These are phyloP conservation scores for Macroteleia sp. DNA, from an alignment of 2,888 invertebrate species.

Conservation along the genomic window DNA sequence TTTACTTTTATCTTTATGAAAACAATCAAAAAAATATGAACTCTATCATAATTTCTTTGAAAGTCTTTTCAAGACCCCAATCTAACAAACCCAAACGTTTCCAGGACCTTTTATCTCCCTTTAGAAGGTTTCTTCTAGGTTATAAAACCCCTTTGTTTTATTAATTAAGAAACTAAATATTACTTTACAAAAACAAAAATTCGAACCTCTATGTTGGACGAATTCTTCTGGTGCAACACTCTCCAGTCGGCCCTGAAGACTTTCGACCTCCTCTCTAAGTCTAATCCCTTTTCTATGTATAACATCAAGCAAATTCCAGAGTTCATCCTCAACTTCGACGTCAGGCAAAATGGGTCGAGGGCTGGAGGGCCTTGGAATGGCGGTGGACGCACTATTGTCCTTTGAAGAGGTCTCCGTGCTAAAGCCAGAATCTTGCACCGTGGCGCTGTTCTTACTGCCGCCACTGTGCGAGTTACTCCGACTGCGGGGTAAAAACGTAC, in stretches of 20 bases:
- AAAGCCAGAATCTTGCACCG: constrained; percentile 93
- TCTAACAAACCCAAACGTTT: too few species aligned
- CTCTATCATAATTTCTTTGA: too few species aligned
- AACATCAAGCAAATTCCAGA: constrained; percentile 93
- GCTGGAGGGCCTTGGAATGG: constrained; percentile 81
- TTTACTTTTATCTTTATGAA: too few species aligned
- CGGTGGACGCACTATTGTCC: constrained; percentile 89
- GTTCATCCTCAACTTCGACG: constrained; percentile 89
- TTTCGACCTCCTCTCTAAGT: constrained; percentile 89
- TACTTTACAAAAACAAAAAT: too few species aligned
- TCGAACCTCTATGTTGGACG: constrained; percentile 68
- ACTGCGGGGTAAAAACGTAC: constrained; percentile 85
- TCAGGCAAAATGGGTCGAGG: constrained; percentile 76
- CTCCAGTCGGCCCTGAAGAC: constrained; percentile 86
- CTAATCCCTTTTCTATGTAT: constrained; percentile 92
- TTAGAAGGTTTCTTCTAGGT: too few species aligned
- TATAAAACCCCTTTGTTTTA: too few species aligned
- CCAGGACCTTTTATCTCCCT: too few species aligned
- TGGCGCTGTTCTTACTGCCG: constrained; percentile 87
- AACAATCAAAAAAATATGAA: too few species aligned
- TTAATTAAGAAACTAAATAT: too few species aligned
- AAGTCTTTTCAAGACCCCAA: too few species aligned
- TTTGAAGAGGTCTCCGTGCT: constrained; percentile 95
- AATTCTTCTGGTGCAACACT: constrained; percentile 79
- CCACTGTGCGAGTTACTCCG: constrained; percentile 87